These are phyloP conservation scores for Octodon degus DNA, from an alignment of 2,113 vertebrate species.

Conservation along the genomic window DNA sequence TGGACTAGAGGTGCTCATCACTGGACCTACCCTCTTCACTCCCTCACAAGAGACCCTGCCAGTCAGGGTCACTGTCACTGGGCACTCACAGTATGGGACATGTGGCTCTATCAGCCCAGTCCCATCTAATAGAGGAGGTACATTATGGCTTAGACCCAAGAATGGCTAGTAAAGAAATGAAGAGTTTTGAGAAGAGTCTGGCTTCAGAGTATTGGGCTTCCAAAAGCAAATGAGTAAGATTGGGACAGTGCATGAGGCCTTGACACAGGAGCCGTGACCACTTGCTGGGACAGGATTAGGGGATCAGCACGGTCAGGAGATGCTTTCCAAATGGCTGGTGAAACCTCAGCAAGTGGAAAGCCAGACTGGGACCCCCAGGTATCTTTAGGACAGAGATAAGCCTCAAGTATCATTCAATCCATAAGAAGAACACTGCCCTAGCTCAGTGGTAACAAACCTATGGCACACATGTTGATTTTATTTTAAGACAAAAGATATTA, in stretches of 20 bases:
- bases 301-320: not conserved
- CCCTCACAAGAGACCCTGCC: not conserved
- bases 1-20: not conserved
- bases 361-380: not conserved
- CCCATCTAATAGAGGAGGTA: not conserved
- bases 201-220: not conserved
- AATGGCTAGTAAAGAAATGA: not conserved
- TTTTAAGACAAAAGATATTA: not conserved
- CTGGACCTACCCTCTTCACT: not conserved
- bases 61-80: not conserved
- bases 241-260: not conserved
- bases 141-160: not conserved
- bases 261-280: not conserved
- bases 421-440: not conserved
- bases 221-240: not conserved
- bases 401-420: not conserved
- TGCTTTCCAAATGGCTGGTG: not conserved
- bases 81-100: not conserved
- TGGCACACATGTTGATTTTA: not conserved
- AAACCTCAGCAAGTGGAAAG: not conserved
- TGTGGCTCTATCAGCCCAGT: not conserved
- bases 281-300: not conserved
- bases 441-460: not conserved
- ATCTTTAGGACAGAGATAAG: not conserved
- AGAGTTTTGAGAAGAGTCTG: not conserved